phyloP scores from a whole-genome alignment of 2,113 vertebrate species.

The Craseonycteris thonglongyai region DNA sequence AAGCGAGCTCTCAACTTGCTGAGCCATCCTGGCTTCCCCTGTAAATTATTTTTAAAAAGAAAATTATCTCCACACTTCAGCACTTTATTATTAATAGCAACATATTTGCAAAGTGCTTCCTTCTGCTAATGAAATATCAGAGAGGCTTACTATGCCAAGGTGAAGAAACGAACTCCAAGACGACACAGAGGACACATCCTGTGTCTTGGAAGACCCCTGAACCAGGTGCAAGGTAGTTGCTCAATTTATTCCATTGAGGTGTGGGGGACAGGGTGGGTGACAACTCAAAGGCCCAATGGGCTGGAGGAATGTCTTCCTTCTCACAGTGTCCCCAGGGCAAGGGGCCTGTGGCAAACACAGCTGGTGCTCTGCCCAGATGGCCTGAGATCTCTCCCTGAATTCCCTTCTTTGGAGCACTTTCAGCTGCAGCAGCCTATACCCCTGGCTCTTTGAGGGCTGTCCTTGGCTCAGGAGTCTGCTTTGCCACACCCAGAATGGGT shows the following conservation, averaged over 20 bases:
- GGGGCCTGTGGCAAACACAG: neutral
- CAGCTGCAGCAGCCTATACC: neutral
- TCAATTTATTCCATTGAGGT: too few relatives aligned
- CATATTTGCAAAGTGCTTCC: neutral
- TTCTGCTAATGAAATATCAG: neutral
- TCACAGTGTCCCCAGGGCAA: neutral
- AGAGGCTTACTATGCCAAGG: neutral
- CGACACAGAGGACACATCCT: neutral
- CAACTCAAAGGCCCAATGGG: neutral
- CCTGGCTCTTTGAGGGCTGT: neutral
- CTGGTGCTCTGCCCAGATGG: neutral
- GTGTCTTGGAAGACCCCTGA: neutral
- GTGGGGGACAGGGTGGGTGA: neutral
- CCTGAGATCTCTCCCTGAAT: neutral
- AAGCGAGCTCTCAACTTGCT: too few relatives aligned
- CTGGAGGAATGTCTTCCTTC: neutral
- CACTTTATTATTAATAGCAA: neutral
- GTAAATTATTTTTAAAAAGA: neutral
- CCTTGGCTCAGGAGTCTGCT: neutral
- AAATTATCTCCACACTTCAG: neutral
- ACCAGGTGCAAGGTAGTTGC: accelerated
- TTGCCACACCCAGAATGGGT: neutral
- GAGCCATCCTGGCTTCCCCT: too few relatives aligned
- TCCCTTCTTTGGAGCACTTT: neutral
- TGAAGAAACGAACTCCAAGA: neutral